phyloP scores from a whole-genome alignment of 2,113 vertebrate species.

The Zosterops pallidus region DNA sequence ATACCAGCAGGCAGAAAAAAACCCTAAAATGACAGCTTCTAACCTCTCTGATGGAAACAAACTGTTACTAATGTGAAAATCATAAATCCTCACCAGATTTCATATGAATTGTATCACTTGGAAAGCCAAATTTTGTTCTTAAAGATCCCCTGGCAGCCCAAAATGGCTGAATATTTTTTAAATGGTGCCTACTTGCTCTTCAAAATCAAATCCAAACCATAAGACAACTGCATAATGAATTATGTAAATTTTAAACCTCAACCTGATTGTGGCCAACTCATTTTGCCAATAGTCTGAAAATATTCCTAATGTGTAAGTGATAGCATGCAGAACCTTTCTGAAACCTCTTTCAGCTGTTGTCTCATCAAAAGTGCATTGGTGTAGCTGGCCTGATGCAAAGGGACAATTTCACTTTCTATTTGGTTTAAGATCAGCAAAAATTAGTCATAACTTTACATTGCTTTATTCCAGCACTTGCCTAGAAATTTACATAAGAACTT shows the following conservation, averaged over 20 bases:
- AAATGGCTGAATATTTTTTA: background rate
- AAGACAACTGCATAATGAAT: constrained; percentile 44
- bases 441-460: background rate
- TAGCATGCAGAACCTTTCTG: constrained; percentile 9
- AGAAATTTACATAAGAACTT: background rate
- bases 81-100: constrained; percentile 16
- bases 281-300: constrained; percentile 51
- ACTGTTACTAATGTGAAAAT: constrained; percentile 40
- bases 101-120: background rate
- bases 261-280: background rate
- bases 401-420: background rate
- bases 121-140: background rate
- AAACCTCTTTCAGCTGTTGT: constrained; percentile 17
- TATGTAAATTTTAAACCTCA: constrained; percentile 53
- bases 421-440: background rate
- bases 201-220: constrained; percentile 29
- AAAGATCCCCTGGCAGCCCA: background rate
- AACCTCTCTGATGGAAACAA: constrained; percentile 43
- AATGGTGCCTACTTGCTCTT: constrained; percentile 10
- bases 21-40: constrained; percentile 8
- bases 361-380: background rate
- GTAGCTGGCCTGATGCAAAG: background rate
- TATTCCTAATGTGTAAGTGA: constrained; percentile 36
- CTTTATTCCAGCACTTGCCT: background rate
- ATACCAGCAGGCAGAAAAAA: constrained; percentile 19